These are phyloP conservation scores for Dermatemys mawii DNA, from an alignment of 2,113 vertebrate genomes.

Conservation along the genomic window DNA sequence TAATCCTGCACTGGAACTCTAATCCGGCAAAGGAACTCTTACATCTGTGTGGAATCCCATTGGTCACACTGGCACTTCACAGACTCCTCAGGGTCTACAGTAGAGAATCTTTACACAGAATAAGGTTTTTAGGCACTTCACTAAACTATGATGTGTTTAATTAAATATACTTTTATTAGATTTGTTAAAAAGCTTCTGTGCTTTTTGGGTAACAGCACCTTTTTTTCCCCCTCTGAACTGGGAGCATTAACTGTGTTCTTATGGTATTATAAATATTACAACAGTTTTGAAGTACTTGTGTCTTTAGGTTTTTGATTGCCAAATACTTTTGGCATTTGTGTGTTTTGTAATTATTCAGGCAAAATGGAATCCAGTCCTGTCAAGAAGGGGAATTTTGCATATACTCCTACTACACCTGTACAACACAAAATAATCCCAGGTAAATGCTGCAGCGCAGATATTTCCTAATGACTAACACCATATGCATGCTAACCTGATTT, in stretches of 20 bases:
- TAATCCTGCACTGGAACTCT: neutral
- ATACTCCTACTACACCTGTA: neutral
- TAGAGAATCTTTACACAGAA: neutral
- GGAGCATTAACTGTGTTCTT: neutral
- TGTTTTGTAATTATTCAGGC: constrained; percentile 36
- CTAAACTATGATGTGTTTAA: neutral
- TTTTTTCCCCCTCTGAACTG: neutral
- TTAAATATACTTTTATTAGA: neutral
- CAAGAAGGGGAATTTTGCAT: constrained; percentile 2
- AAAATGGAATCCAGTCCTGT: constrained; percentile 15
- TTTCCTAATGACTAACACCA: neutral
- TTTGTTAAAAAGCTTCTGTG: neutral
- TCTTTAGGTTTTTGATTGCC: neutral
- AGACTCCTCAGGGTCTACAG: neutral
- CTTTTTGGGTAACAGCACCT: neutral
- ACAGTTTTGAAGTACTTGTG: neutral
- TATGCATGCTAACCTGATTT: neutral
- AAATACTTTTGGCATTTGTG: neutral
- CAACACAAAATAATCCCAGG: neutral
- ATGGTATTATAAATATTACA: neutral
- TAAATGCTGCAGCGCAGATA: constrained; percentile 10
- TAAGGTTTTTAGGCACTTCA: neutral
- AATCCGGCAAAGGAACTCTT: neutral
- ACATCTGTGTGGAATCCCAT: accelerated
- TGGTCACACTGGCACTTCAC: neutral